Base-by-base conservation (phyloP, 2,888 invertebrate species). In the Mesorhabditis belari region DNA sequence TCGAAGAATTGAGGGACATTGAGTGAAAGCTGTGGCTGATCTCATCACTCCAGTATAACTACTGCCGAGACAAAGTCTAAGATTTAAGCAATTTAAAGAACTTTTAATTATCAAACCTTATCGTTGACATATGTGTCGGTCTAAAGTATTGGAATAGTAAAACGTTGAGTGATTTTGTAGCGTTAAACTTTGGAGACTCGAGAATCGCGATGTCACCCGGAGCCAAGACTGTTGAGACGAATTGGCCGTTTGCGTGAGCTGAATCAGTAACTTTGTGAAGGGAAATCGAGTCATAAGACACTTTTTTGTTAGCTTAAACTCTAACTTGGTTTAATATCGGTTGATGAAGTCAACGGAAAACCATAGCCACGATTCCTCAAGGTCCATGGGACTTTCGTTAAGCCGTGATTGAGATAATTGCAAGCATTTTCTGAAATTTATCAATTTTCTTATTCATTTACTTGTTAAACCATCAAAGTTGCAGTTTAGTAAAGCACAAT, bases 331-430 rank as follows among this genome's bases (percentile, higher is more conserved):
- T 74, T 56, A 44, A 79, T 69, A 62, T 79, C 79, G 3, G 76
- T 77, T 3, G 69, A 63, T 27, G 75, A 69, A 9, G 72, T 72
- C n/a, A 79, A 55, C 5, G 79, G 79, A 64, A 73, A 79, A 3
- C 79, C 79, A 64, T 79, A 79, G 12, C 74, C 71, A 53, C 70
- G 56, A 35, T 74, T 78, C 49, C 78, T 62, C 59, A 79, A 54
- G 5, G 79, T 79, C 79, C 79, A 79, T 24, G 79, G 79, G 55
- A 77, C 77, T 57, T 79, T 79, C 2, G 79, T 79, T 28, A 79
- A 60, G 0, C 79, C 79, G 57, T 79, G 78, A 50, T 79, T 79
- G 28, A 79, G 61, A 27, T 79, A 79, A 58, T 77, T 74, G 60
- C 79, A 78, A 0, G 79, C 79, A 54, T 73, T 77, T 9, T 78